Evolutionary conservation across 1,140 invertebrate genomes (phyloP).

Genomic region (Tetramorium parvispinum): DNA sequence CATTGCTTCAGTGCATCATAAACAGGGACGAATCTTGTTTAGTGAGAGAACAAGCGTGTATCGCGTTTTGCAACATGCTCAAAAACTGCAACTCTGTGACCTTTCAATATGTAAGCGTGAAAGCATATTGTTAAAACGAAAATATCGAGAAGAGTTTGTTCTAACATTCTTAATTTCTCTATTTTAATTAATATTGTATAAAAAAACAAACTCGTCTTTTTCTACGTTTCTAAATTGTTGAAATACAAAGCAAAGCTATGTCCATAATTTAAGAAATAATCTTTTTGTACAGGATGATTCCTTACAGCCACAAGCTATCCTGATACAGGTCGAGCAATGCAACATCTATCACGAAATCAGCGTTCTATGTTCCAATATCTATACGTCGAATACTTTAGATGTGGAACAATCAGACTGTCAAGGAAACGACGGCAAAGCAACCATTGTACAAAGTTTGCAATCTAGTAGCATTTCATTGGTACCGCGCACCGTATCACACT

Average conservation of each 20-base stretch:
- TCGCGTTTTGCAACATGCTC: constrained; percentile 79
- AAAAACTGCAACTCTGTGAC: constrained; percentile 76
- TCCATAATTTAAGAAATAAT: neutral
- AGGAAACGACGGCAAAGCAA: constrained; percentile 56
- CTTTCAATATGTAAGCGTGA: constrained; percentile 78
- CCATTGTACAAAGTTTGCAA: constrained; percentile 61
- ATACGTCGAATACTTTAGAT: constrained; percentile 75
- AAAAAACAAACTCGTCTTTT: neutral
- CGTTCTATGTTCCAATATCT: constrained; percentile 79
- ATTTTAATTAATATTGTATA: constrained; percentile 19
- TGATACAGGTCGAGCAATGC: constrained; percentile 78
- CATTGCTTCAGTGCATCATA: constrained; percentile 75
- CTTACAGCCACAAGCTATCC: constrained; percentile 76
- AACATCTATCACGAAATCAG: constrained; percentile 81
- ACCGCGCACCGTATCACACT: constrained; percentile 76
- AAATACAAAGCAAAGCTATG: neutral
- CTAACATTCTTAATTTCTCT: neutral
- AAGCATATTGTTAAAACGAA: neutral
- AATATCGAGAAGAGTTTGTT: neutral
- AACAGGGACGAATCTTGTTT: constrained; percentile 80
- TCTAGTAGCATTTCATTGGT: constrained; percentile 70
- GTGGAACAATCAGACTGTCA: constrained; percentile 62
- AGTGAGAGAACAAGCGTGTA: constrained; percentile 82
- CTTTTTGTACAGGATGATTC: constrained; percentile 73
- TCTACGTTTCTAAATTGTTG: constrained; percentile 23